Percentiles rank a stretch among this genome's conserved stretches.
Evolutionary conservation across 2,888 invertebrate species (phyloP).

Genomic region (Baronia brevicornis): DNA sequence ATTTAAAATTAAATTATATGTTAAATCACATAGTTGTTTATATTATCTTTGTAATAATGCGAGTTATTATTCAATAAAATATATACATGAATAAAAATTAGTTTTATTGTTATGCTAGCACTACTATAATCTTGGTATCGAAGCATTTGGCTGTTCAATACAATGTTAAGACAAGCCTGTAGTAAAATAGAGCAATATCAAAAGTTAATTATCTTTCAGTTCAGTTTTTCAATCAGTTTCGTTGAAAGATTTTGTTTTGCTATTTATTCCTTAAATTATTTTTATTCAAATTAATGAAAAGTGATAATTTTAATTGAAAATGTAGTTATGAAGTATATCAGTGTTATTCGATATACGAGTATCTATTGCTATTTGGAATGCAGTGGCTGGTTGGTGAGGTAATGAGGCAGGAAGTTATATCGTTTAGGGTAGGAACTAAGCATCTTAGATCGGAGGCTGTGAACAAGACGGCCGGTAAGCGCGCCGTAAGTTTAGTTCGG

Average conservation of each 20-base stretch:
- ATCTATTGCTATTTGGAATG: constrained; percentile 3
- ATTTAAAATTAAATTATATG: no score
- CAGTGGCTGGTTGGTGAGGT: constrained; percentile 7
- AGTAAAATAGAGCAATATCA: constrained; percentile 15
- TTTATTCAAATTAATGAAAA: no score
- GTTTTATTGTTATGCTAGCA: constrained; percentile 8
- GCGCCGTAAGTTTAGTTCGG: constrained; percentile 41
- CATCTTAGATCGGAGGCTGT: constrained; percentile 21
- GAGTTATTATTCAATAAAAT: no score
- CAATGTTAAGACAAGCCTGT: constrained; percentile 10
- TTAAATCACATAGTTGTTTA: no score
- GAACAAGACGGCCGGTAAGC: constrained; percentile 18
- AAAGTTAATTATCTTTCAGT: constrained; percentile 12
- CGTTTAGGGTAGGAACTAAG: constrained; percentile 15
- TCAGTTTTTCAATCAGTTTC: constrained; percentile 4
- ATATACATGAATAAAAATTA: neutral
- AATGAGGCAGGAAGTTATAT: constrained; percentile 16
- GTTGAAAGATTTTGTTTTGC: no score
- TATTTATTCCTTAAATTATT: no score
- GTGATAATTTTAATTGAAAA: neutral
- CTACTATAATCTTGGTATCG: constrained; percentile 11
- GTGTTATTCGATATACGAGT: neutral
- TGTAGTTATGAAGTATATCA: neutral
- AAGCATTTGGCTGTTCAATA: constrained; percentile 6
- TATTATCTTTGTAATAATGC: no score